Evolutionary conservation across 2,797 vertebrate species (phyloP), one percentile per base, ranked within the genome.

Genomic region (Crenuchus spilurus): DNA sequence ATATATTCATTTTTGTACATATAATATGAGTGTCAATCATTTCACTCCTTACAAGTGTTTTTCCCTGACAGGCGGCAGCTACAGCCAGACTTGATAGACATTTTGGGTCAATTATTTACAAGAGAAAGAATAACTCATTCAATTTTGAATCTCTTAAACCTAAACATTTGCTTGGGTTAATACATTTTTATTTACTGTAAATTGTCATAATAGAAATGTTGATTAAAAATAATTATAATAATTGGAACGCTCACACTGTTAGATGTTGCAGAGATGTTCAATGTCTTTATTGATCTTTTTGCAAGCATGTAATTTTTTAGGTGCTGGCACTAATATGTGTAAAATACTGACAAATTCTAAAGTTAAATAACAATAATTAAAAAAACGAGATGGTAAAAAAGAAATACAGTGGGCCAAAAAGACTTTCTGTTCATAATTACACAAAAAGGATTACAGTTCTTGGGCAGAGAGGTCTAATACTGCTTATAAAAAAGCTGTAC

Each of bases 261-360:
- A 62, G 37, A 44, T 62, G 48, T 63, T 80, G 66, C 79, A 83
- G 75, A 84, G 88, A 87, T 89, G 88, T 87, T 92, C 91, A 91
- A 91, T 90, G 90, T 88, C 72, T 77, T 93, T 91, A 93, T 93
- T 93, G 82, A 85, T 89, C 86, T 86, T n/a, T 89, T 87, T 85
- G 88, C 87, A 90, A 87, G 86, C 90, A 87, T 85, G 74, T 85
- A 85, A 69, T 74, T 80, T 68, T 39, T 70, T 66, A 60, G 31
- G 14, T 72, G 8, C 22, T 67, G 48, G 63, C 60, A 30, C 46
- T 68, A 48, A 67, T 72, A 60, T 3, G n/a, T 51, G 33, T 66
- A 69, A 62, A 79, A 71, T 71, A 31, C 20, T 72, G 46, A 22
- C 22, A 58, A 75, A 54, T n/a, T 69, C 26, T 72, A 72, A 37